Conservation (phyloP, 2,113 vertebrate species). For the Camelus bactrianus region DNA sequence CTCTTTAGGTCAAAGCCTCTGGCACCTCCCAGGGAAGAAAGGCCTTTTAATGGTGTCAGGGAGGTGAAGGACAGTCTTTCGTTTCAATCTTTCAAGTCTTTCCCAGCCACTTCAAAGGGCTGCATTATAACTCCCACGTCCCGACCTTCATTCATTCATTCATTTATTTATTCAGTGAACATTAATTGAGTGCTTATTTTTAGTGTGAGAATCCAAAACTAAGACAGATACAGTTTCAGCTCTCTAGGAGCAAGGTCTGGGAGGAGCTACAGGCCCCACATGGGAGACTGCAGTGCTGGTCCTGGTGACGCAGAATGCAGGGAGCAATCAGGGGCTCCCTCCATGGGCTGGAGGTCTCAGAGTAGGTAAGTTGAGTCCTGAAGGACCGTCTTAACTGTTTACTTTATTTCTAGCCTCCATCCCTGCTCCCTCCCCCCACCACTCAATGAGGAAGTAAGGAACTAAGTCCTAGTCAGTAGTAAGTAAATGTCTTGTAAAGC, state of each 20-base stretch:
- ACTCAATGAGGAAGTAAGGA: not conserved
- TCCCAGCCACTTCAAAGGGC: not conserved
- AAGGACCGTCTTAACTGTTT: not conserved
- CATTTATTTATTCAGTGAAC: not conserved
- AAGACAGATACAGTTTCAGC: not conserved
- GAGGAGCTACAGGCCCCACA: not conserved
- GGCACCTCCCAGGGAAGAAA: not conserved
- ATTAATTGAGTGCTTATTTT: not conserved
- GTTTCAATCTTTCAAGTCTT: not conserved
- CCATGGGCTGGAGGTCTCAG: too few relatives aligned
- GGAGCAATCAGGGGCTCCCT: not conserved
- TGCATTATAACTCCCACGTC: not conserved
- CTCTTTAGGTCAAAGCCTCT: not conserved
- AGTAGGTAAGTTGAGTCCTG: not conserved
- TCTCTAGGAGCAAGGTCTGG: too few relatives aligned
- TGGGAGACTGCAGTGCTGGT: not conserved
- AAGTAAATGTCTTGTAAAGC: not conserved
- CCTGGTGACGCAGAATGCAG: accelerated
- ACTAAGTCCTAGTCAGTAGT: not conserved
- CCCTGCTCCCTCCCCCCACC: not conserved
- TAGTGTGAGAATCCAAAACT: not conserved
- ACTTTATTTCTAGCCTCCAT: not conserved
- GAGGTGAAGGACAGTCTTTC: not conserved
- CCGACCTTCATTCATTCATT: not conserved
- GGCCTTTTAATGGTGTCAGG: not conserved